Percentiles rank a stretch among this genome's conserved stretches.
phyloP scores from a whole-genome alignment of 2,113 vertebrate genomes.

The Maylandia zebra region DNA sequence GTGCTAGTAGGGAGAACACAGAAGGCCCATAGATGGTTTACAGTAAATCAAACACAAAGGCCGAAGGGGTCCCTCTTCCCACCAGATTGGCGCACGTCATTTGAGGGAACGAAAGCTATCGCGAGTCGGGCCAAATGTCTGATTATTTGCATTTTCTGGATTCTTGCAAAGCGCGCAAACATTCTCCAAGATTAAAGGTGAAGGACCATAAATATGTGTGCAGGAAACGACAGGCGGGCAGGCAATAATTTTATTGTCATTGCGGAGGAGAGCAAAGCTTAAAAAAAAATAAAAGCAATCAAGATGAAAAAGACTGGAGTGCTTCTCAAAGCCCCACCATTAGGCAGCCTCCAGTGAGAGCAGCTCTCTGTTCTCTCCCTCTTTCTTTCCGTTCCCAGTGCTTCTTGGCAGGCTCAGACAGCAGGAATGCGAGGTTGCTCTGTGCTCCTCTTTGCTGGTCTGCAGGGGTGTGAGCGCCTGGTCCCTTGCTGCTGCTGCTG shows the following conservation, averaged over 20 bases:
- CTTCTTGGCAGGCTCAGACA: slow-evolving; percentile 57
- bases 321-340: slow-evolving; percentile 21
- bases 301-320: slow-evolving; percentile 14
- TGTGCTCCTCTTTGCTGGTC: slow-evolving; percentile 47
- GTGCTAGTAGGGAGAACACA: background rate
- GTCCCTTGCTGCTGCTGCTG: background rate
- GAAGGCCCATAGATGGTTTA: slow-evolving; percentile 40
- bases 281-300: background rate
- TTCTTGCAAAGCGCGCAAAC: background rate
- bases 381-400: slow-evolving; percentile 51
- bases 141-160: slow-evolving; percentile 22
- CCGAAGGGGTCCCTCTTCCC: background rate
- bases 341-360: slow-evolving; percentile 41
- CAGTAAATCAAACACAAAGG: background rate
- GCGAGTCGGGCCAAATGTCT: slow-evolving; percentile 2
- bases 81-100: background rate
- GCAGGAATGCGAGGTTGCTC: slow-evolving; percentile 58
- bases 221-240: background rate
- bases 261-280: background rate
- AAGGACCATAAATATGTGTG: background rate
- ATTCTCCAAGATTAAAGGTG: background rate
- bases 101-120: background rate
- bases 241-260: slow-evolving; percentile 25
- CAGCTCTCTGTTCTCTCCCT: slow-evolving; percentile 50
- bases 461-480: slow-evolving; percentile 39